A percentile compares a stretch with the other conserved stretches of the same genome.
Conservation (phyloP, 1,140 invertebrate species). For the Lerema accius region DNA sequence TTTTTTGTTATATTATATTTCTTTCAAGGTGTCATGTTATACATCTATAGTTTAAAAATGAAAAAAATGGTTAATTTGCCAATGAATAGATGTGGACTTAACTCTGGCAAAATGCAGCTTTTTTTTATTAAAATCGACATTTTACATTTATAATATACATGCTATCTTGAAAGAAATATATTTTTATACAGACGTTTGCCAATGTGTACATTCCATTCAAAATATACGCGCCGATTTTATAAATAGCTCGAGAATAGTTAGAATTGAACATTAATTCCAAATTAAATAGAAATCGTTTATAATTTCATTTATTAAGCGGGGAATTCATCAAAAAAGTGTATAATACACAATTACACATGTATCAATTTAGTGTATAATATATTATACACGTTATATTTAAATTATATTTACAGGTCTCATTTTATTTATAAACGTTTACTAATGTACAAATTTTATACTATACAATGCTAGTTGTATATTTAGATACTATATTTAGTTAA, state of each 20-base stretch:
- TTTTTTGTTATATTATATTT: no score
- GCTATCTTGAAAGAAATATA: not conserved
- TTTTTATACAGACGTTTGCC: not conserved
- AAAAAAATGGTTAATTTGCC: no score
- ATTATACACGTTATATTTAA: slow-evolving; percentile 10
- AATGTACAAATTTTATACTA: slow-evolving; percentile 42
- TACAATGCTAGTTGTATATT: slow-evolving; percentile 24
- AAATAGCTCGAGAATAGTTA: no score
- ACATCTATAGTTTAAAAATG: no score
- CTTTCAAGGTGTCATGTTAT: no score
- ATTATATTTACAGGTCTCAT: slow-evolving; percentile 29
- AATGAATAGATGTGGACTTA: no score
- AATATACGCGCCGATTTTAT: no score
- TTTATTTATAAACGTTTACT: slow-evolving; percentile 29
- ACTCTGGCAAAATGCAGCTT: no score
- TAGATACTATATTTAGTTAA: not conserved
- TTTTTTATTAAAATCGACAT: no score
- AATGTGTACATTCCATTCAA: not conserved
- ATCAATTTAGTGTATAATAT: slow-evolving; percentile 12
- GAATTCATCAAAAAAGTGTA: not conserved
- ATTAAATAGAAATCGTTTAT: no score
- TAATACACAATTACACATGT: not conserved
- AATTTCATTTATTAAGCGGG: no score
- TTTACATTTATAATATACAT: not conserved
- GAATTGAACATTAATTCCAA: no score